phyloP scores from a whole-genome alignment of 2,888 invertebrate genomes.

The Xanthia togata region DNA sequence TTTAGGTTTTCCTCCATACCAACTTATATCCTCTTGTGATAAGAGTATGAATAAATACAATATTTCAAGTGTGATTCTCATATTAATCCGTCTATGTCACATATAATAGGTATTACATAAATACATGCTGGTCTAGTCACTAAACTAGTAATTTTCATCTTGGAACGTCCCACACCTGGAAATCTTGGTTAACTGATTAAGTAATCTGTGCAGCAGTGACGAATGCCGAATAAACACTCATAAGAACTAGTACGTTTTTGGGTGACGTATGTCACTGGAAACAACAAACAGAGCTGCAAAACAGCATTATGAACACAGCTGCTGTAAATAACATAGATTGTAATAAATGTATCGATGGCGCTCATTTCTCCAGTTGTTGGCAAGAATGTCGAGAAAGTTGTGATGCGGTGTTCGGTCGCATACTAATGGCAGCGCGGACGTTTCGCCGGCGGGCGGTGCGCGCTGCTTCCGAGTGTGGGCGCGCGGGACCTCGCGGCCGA shows the following conservation, averaged over 20 bases:
- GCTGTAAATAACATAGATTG: constrained; percentile 67
- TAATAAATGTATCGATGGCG: constrained; percentile 80
- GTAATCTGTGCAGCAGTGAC: neutral
- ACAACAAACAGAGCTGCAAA: neutral
- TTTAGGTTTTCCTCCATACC: constrained; percentile 40
- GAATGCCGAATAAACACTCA: neutral
- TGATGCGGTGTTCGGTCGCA: constrained; percentile 87
- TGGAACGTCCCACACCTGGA: neutral
- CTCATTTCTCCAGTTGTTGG: constrained; percentile 86
- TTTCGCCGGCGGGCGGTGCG: constrained; percentile 75
- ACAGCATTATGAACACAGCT: constrained; percentile 17
- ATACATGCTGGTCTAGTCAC: neutral
- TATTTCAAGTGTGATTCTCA: constrained; percentile 16
- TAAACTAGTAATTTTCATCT: neutral
- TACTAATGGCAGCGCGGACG: constrained; percentile 84
- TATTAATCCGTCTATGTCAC: constrained; percentile 7
- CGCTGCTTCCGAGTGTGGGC: constrained; percentile 66
- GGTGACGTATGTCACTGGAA: neutral
- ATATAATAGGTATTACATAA: constrained; percentile 5
- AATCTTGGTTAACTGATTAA: no score
- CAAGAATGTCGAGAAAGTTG: constrained; percentile 90
- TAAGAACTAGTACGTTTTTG: constrained; percentile 1
- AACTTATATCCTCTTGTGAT: constrained; percentile 34
- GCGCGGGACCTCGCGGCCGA: constrained; percentile 59
- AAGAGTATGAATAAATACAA: constrained; percentile 22